These are phyloP conservation scores for Lasius platythorax DNA, from an alignment of 2,888 invertebrate genomes.

Conservation along the genomic window DNA sequence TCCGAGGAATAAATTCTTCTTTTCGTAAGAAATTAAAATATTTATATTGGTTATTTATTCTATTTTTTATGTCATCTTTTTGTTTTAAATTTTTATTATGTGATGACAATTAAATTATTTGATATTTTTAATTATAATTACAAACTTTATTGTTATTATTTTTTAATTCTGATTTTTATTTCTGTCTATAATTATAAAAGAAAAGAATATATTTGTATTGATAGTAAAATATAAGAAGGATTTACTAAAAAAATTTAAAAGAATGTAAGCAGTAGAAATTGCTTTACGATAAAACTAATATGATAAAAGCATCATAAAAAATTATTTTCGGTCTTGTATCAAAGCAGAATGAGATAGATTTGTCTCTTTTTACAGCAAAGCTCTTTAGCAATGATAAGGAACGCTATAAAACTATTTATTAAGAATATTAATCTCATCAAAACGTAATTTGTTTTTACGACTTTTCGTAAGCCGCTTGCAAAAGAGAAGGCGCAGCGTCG, in stretches of 20 bases:
- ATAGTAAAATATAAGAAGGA: neutral
- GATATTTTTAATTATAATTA: neutral
- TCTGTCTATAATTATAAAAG: neutral
- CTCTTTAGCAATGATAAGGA: neutral
- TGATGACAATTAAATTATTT: neutral
- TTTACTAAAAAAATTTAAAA: neutral
- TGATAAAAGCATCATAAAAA: neutral
- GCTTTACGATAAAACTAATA: neutral
- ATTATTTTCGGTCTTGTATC: neutral
- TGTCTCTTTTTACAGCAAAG: neutral
- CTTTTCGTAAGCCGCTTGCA: neutral
- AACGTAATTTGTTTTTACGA: neutral
- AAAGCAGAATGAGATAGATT: slow-evolving; percentile 7
- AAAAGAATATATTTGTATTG: neutral
- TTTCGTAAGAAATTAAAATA: neutral
- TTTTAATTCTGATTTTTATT: neutral
- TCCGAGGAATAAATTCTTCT: neutral
- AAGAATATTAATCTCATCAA: neutral
- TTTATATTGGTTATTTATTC: neutral
- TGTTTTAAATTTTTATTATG: neutral
- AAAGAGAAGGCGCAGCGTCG: neutral
- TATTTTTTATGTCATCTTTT: neutral
- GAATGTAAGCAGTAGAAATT: neutral
- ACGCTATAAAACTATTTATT: slow-evolving; percentile 13
- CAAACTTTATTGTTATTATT: neutral